Evolutionary conservation across 2,113 vertebrate genomes (phyloP).

Genomic region (Ancistrus triradiatus): DNA sequence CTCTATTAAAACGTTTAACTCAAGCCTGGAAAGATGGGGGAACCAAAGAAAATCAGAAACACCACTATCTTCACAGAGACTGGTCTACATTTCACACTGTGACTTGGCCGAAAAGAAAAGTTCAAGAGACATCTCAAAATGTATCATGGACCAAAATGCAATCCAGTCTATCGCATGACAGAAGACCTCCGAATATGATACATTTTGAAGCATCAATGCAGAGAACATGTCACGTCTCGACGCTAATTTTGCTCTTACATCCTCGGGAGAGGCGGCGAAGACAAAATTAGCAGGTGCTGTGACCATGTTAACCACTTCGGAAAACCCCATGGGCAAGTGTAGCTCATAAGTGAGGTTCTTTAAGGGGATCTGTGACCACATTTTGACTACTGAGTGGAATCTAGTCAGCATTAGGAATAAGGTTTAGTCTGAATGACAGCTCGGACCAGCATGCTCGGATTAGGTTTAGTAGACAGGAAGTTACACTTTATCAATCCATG

Average conservation of each 20-base stretch:
- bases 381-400: slow-evolving; percentile 18
- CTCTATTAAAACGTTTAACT: slow-evolving; percentile 84
- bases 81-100: slow-evolving; percentile 68
- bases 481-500: slow-evolving; percentile 80
- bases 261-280: slow-evolving; percentile 54
- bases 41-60: slow-evolving; percentile 45
- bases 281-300: slow-evolving; percentile 79
- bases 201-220: slow-evolving; percentile 89
- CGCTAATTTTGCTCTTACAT: slow-evolving; percentile 76
- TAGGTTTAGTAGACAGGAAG: slow-evolving; percentile 44
- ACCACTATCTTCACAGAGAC: slow-evolving; percentile 48
- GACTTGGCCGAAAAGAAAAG: slow-evolving; percentile 69
- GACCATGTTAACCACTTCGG: slow-evolving; percentile 79
- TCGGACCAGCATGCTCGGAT: slow-evolving; percentile 19
- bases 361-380: slow-evolving; percentile 19
- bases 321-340: slow-evolving; percentile 84
- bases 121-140: slow-evolving; percentile 69
- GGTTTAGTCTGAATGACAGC: slow-evolving; percentile 1
- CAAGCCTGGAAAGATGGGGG: slow-evolving; percentile 68
- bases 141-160: slow-evolving; percentile 65
- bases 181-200: slow-evolving; percentile 61
- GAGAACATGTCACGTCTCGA: slow-evolving; percentile 75
- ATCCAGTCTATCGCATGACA: slow-evolving; percentile 49
- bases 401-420: slow-evolving; percentile 30
- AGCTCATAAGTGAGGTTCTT: slow-evolving; percentile 47